Base-by-base conservation (phyloP, 2,797 vertebrate species). In the Sebastes taczanowskii region DNA sequence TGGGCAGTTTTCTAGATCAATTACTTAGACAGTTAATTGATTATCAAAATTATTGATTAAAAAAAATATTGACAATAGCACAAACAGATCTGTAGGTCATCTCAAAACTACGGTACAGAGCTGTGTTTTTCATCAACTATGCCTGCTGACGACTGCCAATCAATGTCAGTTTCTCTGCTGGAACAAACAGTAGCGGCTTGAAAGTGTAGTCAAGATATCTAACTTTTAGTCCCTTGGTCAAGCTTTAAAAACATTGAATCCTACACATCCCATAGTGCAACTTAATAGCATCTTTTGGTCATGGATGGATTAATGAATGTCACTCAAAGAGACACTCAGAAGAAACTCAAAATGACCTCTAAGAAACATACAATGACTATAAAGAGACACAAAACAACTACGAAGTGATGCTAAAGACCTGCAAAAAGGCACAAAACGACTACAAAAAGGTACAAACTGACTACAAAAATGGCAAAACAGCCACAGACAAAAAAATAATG, bases 301-400 rank as follows among this genome's bases (percentile, higher is more conserved):
- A 30, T 59, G 29, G 10, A 23, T 55, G 53, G 53, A 55, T 55
- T 22, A 52, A n/a, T 52, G 49, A n/a, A 52, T 22, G 18, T n/a
- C 49, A 46, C 42, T 46, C 42, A 46, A 46, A 18, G 42, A 18
- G 42, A 46, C 42, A 46, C 42, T 25, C 25, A 25, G 49, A 52
- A 22, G 2, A 52, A 0, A 53, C 49, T 53, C 20, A 22, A 53
- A 53, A 22, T 53, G 20, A 53, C 49, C 0, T 46, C 42, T 46
- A 46, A 46, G 42, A 46, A 46, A 46, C 42, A 46, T 18, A 0
- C 16, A 46, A 46, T 18, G 7, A 0, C 16, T 46, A 46, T 0
- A 18, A 18, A 46, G 42, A 42, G 38, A 16, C 38, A 42, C 6
- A 46, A 0, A 4, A 20, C 16, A 0, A 46, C 42, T 46, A 46